phyloP scores from a whole-genome alignment of 2,797 vertebrate species.

The Lindbergichthys nudifrons region DNA sequence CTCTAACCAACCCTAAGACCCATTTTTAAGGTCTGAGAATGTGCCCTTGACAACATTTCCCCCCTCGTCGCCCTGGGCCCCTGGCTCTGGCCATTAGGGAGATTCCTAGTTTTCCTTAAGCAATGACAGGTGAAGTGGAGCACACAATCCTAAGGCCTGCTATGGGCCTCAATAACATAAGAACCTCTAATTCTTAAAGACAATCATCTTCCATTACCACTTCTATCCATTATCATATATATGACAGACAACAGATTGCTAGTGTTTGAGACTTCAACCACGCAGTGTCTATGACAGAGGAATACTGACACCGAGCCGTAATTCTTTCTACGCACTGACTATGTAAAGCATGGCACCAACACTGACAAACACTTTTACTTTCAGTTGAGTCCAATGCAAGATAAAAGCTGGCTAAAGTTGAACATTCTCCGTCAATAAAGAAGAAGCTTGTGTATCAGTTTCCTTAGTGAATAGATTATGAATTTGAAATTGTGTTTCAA shows the following conservation, averaged over 20 bases:
- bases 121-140: constrained; percentile 86
- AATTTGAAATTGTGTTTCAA: background rate
- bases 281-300: background rate
- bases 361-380: background rate
- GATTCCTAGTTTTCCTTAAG: constrained; percentile 77
- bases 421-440: background rate
- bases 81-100: constrained; percentile 79
- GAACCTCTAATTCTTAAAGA: constrained; percentile 59
- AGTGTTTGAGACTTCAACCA: constrained; percentile 1
- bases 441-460: background rate
- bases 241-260: constrained; percentile 49
- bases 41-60: constrained; percentile 58
- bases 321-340: background rate
- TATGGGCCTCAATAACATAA: constrained; percentile 37
- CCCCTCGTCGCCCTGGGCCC: constrained; percentile 64
- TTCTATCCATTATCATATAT: constrained; percentile 19
- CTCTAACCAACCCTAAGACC: constrained; percentile 72
- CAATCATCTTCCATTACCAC: constrained; percentile 42
- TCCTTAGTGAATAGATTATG: background rate
- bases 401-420: background rate
- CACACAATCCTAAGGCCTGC: constrained; percentile 79
- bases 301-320: constrained; percentile 4
- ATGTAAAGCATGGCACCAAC: too few relatives aligned
- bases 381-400: background rate
- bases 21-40: constrained; percentile 72